Base-by-base conservation (phyloP, 2,888 invertebrate species). In the Hylaea fasciaria region DNA sequence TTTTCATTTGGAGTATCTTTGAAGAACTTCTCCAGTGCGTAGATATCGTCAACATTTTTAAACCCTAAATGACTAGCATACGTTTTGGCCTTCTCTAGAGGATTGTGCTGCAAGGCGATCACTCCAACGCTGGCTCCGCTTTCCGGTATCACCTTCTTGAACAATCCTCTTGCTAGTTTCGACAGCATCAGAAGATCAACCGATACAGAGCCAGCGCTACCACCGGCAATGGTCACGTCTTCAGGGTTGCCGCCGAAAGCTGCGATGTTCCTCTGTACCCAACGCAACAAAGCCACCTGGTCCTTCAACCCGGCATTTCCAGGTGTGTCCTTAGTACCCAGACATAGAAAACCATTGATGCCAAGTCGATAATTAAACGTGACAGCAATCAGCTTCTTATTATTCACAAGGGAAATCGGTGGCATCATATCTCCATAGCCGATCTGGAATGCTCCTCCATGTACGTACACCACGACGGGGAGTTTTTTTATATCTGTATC, bases 221-320 rank as follows among this genome's bases (percentile, higher is more conserved):
- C 74, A 0, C 85, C 85, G 10, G 57, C 65, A 10, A 86, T 53
- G 0, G 86, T 83, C 0, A 86, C 76, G 43, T 86, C 83, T 44
- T 78, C 52, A 29, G 85, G 81, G 51, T 85, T 81, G 5, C 85
- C 86, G 0, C 86, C 82, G 28, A 80, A 86, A 10, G 55, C 74
- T 0, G 72, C 79, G 2, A 86, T 85, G 46, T 86, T 83, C 12
- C 73, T 71, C 13, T 80, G 67, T 2, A 86, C 81, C 86, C 86
- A 86, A 0, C 75, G 76, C 12, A 86, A 59, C 0, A 80, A 57
- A 0, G 81, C 80, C 0, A 86, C 70, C 60, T 82, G 82, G 43
- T 86, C 84, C 59, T 86, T 86, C 70, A 86, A 68, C 0, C 85
- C 85, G 10, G 85, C 86, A 51, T 85, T 85, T 0, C 85, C 85